Percentiles rank a stretch among this genome's conserved stretches.
Evolutionary conservation across 2,113 vertebrate species (phyloP).

Genomic region (Atractosteus spatula): DNA sequence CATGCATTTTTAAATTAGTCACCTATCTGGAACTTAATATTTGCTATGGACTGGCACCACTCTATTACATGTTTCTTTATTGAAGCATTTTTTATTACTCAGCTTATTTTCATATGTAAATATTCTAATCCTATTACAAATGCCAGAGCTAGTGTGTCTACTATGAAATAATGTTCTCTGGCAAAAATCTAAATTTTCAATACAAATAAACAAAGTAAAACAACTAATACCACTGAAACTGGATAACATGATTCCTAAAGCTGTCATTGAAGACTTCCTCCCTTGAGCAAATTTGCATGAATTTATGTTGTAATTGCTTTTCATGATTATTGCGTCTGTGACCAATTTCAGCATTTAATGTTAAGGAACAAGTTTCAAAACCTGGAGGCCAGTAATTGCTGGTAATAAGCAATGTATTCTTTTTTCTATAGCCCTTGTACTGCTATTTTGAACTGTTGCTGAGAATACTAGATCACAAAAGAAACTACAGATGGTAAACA

Average conservation of each 20-base stretch:
- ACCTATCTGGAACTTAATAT: background rate
- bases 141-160: background rate
- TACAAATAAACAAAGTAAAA: conserved; percentile 47
- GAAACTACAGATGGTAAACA: conserved; percentile 59
- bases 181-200: conserved; percentile 50
- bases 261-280: conserved; percentile 50
- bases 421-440: conserved; percentile 34
- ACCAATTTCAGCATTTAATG: conserved; percentile 21
- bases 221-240: conserved; percentile 52
- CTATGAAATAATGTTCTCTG: conserved; percentile 39
- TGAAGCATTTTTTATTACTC: conserved; percentile 27
- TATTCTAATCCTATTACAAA: conserved; percentile 41
- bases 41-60: background rate
- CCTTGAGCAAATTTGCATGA: conserved; percentile 27
- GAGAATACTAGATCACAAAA: conserved; percentile 43
- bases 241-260: conserved; percentile 55
- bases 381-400: no score
- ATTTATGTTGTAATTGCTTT: conserved; percentile 57
- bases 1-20: background rate
- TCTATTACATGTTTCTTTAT: conserved; percentile 5
- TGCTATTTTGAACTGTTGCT: background rate
- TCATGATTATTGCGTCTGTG: conserved; percentile 39
- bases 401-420: conserved; percentile 22
- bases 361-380: conserved; percentile 23
- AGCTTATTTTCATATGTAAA: conserved; percentile 30